phyloP scores from a whole-genome alignment of 2,888 invertebrate genomes.

The Cordylochernes scorpioides region DNA sequence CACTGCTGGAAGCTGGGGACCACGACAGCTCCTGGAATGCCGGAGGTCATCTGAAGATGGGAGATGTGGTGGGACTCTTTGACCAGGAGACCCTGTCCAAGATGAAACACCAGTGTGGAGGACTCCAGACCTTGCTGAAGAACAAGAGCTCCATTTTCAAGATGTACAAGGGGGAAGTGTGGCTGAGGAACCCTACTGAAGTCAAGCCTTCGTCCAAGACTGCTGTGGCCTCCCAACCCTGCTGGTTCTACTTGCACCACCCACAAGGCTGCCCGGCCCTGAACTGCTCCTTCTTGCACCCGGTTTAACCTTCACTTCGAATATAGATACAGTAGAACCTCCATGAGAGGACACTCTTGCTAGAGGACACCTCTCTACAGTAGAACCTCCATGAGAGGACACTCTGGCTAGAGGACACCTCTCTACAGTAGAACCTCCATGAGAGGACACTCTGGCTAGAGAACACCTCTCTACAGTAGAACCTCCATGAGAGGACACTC shows the following conservation, averaged over 20 bases:
- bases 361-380: too few relatives aligned
- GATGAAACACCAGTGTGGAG: constrained; percentile 59
- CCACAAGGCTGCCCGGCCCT: constrained; percentile 52
- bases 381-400: too few relatives aligned
- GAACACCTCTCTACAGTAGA: too few relatives aligned
- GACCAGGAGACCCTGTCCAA: constrained; percentile 31
- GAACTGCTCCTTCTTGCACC: constrained; percentile 27
- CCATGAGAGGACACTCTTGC: too few relatives aligned
- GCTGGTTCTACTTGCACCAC: constrained; percentile 60
- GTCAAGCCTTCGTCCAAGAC: too few relatives aligned
- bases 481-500: too few relatives aligned
- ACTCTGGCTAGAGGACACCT: too few relatives aligned
- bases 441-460: too few relatives aligned
- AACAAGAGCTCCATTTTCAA: constrained; percentile 27
- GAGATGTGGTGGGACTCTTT: constrained; percentile 33
- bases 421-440: too few relatives aligned
- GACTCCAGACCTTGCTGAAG: constrained; percentile 53
- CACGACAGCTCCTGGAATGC: constrained; percentile 4
- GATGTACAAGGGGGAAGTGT: constrained; percentile 1
- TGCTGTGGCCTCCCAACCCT: constrained; percentile 21
- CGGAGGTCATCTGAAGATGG: constrained; percentile 27
- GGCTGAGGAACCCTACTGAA: neutral
- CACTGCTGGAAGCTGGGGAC: constrained; percentile 26
- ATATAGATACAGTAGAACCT: too few relatives aligned
- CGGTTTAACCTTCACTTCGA: neutral